Evolutionary conservation across 2,113 vertebrate genomes (phyloP), one percentile per base, ranked within the genome.

Genomic region (Genyomyrus donnyi): DNA sequence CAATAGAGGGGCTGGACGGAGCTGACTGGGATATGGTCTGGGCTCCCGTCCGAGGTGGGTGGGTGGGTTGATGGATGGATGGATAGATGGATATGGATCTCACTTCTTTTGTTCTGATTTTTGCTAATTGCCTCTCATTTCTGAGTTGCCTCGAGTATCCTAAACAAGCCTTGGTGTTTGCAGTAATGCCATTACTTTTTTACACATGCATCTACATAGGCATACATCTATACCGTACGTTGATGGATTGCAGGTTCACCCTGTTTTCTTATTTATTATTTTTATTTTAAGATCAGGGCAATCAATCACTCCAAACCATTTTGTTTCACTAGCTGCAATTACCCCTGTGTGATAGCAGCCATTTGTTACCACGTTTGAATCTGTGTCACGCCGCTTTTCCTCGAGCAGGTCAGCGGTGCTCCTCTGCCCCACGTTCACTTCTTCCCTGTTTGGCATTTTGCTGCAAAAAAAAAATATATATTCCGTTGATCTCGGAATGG

Each of bases 261-360:
- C 77, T 92, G 91, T 93, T 92, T 93, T 92, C 94, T 92, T 39
- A 89, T 89, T 6, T 90, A 89, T 93, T 92, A 92, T 90, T 93
- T 93, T 91, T 92, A 91, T 90, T 93, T 89, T 90, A 85, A 80
- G 90, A 90, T 92, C 92, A 80, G 39, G 42, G 90, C 94, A 92
- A 95, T 95, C 93, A 93, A 94, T 94, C 95, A 95, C 91, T 91
- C 91, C 93, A 91, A 92, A 90, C 89, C 92, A 91, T 92, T 93
- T 91, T 93, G 49, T 90, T 88, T 86, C 27, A 86, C 89, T 88
- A 95, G 93, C 93, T 90, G 85, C 89, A 90, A 88, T 90, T 74
- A 80, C 85, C 48, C 52, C 85, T 35, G 58, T 49, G 62, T 77
- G 85, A 90, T 88, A 48, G 48, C 35, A 31, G 66, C 74, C 48